A percentile compares a stretch with the other conserved stretches of the same genome.
phyloP scores from a whole-genome alignment of 2,888 invertebrate species.

The Hoplodrina ambigua region DNA sequence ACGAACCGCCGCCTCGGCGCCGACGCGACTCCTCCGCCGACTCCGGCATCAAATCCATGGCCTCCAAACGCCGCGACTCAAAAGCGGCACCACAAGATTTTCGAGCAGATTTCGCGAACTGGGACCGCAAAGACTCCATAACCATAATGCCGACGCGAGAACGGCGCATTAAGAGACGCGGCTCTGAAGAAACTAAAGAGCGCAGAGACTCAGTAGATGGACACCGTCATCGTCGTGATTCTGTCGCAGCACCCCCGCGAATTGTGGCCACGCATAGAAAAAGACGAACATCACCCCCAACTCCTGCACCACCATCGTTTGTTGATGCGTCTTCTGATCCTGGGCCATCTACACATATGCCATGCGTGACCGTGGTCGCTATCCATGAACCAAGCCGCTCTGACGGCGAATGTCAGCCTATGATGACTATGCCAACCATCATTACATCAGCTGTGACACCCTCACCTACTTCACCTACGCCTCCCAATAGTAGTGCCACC shows the following conservation, averaged over 20 bases:
- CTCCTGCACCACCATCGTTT: constrained; percentile 88
- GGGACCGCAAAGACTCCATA: constrained; percentile 93
- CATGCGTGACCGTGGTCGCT: constrained; percentile 86
- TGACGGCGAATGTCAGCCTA: constrained; percentile 92
- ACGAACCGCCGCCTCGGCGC: constrained; percentile 91
- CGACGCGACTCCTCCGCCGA: constrained; percentile 97
- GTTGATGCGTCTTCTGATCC: constrained; percentile 92
- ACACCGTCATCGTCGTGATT: constrained; percentile 93
- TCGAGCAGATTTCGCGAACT: constrained; percentile 93
- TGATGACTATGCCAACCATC: constrained; percentile 93
- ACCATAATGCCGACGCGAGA: constrained; percentile 87
- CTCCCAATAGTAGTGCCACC: constrained; percentile 73
- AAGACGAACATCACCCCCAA: constrained; percentile 83
- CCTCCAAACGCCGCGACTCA: constrained; percentile 93
- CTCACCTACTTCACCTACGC: constrained; percentile 94
- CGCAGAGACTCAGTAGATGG: constrained; percentile 93
- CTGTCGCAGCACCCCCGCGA: constrained; percentile 91
- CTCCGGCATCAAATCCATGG: constrained; percentile 94
- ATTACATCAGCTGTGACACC: constrained; percentile 96
- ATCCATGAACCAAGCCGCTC: constrained; percentile 89
- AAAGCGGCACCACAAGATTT: constrained; percentile 92
- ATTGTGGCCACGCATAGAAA: constrained; percentile 92
- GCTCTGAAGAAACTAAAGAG: constrained; percentile 91
- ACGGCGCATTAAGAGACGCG: constrained; percentile 89
- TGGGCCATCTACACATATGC: constrained; percentile 87